These are phyloP conservation scores for Pterostichus madidus DNA, from an alignment of 2,888 invertebrate genomes.

Conservation along the genomic window DNA sequence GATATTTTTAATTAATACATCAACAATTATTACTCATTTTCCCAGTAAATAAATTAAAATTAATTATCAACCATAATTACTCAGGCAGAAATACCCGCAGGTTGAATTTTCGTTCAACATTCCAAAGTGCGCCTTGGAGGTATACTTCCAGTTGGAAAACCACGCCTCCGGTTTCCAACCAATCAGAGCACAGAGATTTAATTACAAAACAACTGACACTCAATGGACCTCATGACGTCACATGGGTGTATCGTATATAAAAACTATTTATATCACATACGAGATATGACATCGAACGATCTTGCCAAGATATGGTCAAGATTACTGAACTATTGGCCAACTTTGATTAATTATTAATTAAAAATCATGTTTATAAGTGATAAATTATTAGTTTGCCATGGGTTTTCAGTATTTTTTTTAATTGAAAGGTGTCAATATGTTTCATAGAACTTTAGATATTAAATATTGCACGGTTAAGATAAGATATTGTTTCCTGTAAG, in stretches of 20 bases:
- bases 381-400: too few relatives aligned
- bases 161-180: constrained; percentile 49
- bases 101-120: not conserved
- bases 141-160: not conserved
- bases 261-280: constrained; percentile 12
- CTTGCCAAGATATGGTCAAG: not conserved
- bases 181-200: constrained; percentile 15
- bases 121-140: not conserved
- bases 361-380: too few relatives aligned
- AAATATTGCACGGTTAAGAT: too few relatives aligned
- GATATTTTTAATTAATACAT: too few relatives aligned
- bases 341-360: too few relatives aligned
- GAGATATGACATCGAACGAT: not conserved
- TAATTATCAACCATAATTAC: not conserved
- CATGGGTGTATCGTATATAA: constrained; percentile 5
- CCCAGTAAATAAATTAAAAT: not conserved
- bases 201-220: constrained; percentile 28
- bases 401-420: too few relatives aligned
- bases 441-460: too few relatives aligned
- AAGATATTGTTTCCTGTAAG: not conserved
- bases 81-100: not conserved
- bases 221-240: constrained; percentile 34
- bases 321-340: not conserved
- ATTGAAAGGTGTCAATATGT: too few relatives aligned
- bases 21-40: too few relatives aligned